These are phyloP conservation scores for Styela plicata DNA, from an alignment of 23 tunicate species.

Conservation along the genomic window DNA sequence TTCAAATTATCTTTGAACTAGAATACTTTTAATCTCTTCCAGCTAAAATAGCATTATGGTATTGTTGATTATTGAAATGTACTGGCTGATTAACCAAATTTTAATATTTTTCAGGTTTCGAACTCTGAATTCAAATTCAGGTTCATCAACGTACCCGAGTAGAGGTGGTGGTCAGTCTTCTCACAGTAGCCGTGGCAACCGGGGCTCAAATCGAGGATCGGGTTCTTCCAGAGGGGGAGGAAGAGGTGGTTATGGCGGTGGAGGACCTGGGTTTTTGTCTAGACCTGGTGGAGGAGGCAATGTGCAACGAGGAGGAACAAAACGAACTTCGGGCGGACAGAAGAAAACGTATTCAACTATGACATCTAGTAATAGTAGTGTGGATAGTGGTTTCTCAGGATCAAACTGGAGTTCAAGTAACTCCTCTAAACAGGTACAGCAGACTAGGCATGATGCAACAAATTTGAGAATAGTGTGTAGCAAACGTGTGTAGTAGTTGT, in stretches of 20 bases:
- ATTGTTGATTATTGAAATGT: too few species aligned
- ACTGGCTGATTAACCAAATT: too few species aligned
- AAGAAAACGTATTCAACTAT: background rate
- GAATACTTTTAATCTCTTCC: too few species aligned
- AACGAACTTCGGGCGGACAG: conserved; percentile 20
- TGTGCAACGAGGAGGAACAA: conserved; percentile 12
- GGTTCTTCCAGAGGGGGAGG: background rate
- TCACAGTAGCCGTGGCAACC: background rate
- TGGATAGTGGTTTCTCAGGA: conserved; percentile 3
- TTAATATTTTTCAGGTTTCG: background rate
- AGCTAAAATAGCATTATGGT: too few species aligned
- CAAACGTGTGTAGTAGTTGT: too few species aligned
- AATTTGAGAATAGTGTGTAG: too few species aligned
- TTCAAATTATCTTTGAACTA: too few species aligned
- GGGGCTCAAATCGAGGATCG: background rate
- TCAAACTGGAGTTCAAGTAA: too few species aligned
- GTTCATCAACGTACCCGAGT: background rate
- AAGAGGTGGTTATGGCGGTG: conserved; percentile 32
- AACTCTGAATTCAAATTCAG: background rate
- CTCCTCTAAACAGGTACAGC: too few species aligned
- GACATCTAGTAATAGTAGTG: background rate
- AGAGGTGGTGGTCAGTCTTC: too few species aligned
- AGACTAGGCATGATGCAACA: too few species aligned
- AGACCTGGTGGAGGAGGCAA: background rate
- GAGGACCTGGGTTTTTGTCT: conserved; percentile 29